Evolutionary conservation across 1,140 invertebrate species (phyloP).

Genomic region (Lordiphosa collinella): DNA sequence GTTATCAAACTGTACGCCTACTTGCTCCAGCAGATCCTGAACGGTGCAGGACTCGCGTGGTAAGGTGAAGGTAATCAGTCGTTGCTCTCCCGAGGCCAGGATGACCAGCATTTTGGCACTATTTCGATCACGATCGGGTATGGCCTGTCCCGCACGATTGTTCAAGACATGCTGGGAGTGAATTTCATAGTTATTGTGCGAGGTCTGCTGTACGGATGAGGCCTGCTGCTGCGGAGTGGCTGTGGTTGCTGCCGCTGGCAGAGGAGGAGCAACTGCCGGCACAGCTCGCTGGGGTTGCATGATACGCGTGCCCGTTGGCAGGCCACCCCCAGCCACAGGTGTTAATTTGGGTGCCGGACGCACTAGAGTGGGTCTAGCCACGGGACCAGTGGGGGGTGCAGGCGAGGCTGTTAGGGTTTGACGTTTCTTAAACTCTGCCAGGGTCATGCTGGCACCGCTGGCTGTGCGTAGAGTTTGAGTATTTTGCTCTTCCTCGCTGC

Average conservation of each 20-base stretch:
- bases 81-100: constrained; percentile 86
- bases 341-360: constrained; percentile 39
- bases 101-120: constrained; percentile 88
- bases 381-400: constrained; percentile 5
- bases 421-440: constrained; percentile 69
- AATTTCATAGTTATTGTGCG: constrained; percentile 76
- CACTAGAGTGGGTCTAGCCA: constrained; percentile 28
- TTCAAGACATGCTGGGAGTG: constrained; percentile 75
- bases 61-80: constrained; percentile 88
- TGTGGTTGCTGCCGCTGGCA: not conserved
- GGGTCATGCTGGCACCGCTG: constrained; percentile 58
- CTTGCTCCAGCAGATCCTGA: constrained; percentile 88
- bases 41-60: constrained; percentile 89
- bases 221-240: constrained; percentile 11
- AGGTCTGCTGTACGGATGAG: constrained; percentile 68
- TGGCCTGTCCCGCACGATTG: constrained; percentile 59
- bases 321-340: not conserved
- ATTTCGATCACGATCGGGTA: constrained; percentile 80
- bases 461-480: constrained; percentile 39
- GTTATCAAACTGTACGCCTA: constrained; percentile 83
- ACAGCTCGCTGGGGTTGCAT: constrained; percentile 30
- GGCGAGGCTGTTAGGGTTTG: constrained; percentile 37
- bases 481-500: constrained; percentile 39
- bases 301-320: constrained; percentile 22
- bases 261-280: constrained; percentile 6